phyloP scores from a whole-genome alignment of 2,888 invertebrate genomes.

The Automeris io region DNA sequence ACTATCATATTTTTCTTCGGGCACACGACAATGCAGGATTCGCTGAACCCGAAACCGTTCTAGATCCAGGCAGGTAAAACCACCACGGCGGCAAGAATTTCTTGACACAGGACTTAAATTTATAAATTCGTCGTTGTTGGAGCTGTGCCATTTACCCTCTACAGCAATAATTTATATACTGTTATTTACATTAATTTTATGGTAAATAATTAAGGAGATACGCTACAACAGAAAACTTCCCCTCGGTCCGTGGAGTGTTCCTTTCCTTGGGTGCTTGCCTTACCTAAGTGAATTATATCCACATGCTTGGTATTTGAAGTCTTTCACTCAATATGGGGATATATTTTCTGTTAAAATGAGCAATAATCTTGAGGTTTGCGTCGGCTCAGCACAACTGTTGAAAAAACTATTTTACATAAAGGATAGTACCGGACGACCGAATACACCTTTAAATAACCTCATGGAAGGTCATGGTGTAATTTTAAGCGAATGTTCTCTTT shows the following conservation, averaged over 20 bases:
- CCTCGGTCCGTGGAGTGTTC: conserved; percentile 87
- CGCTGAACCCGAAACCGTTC: too few species aligned
- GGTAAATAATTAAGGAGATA: background rate
- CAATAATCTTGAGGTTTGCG: conserved; percentile 84
- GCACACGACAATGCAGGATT: too few species aligned
- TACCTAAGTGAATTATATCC: conserved; percentile 85
- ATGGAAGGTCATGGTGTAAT: conserved; percentile 80
- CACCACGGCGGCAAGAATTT: too few species aligned
- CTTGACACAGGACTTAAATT: too few species aligned
- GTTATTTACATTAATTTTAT: background rate
- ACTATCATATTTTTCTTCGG: too few species aligned
- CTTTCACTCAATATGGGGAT: conserved; percentile 85
- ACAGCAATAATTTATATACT: background rate
- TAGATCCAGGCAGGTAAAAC: too few species aligned
- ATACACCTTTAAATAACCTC: conserved; percentile 86
- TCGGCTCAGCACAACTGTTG: conserved; percentile 86
- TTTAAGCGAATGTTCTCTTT: conserved; percentile 82
- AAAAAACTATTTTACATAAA: conserved; percentile 86
- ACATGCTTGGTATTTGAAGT: conserved; percentile 81
- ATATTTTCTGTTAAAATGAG: conserved; percentile 86
- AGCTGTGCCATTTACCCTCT: background rate
- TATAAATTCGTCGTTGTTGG: background rate
- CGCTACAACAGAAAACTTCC: conserved; percentile 18
- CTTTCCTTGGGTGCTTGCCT: conserved; percentile 85
- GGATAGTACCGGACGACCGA: conserved; percentile 88